Base-by-base conservation (phyloP, 2,797 vertebrate genomes). In the Enteromius mattozi region DNA sequence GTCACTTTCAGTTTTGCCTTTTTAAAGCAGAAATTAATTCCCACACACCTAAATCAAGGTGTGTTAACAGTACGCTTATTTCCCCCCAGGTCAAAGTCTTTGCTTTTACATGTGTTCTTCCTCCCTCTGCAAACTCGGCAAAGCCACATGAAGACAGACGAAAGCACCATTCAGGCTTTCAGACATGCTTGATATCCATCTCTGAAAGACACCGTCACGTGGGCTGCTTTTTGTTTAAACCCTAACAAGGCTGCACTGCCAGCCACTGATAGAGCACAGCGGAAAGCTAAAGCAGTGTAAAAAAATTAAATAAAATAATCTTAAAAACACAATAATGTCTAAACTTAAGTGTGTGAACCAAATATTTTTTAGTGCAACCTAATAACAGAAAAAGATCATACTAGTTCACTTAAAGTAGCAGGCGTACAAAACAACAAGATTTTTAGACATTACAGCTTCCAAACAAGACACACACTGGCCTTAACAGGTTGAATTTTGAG, bases 121-220 rank as follows among this genome's bases (percentile, higher is more conserved):
- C 65, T 65, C 47, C 30, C n/a, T 35, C 10, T 66, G 33, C 42
- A 78, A 12, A 8, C 40, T 33, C 30, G 63, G 65, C 51, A 81
- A 6, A 49, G 69, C 76, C 86, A 78, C 77, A 83, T 24, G 49
- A 84, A 49, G 10, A 85, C 66, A 37, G 51, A 45, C 47, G 86
- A 88, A 75, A 82, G 80, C 14, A 88, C 54, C 75, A 80, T 80
- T 78, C 86, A 49, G 17, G 19, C 66, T 59, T 84, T 81, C 54
- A 79, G 84, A 82, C 70, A 78, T 68, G 61, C 81, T 66, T 77
- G 59, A 84, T 47, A 45, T 85, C 24, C 35, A 49, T 45, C 51
- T 78, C 76, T 79, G 66, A 72, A 79, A 85, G 79, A 42, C 59
- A 51, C 16, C 3, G 33, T 71, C 79, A 84, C 59, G 40, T 49